phyloP scores from a whole-genome alignment of 2,113 vertebrate genomes.

The Pao palembangensis region DNA sequence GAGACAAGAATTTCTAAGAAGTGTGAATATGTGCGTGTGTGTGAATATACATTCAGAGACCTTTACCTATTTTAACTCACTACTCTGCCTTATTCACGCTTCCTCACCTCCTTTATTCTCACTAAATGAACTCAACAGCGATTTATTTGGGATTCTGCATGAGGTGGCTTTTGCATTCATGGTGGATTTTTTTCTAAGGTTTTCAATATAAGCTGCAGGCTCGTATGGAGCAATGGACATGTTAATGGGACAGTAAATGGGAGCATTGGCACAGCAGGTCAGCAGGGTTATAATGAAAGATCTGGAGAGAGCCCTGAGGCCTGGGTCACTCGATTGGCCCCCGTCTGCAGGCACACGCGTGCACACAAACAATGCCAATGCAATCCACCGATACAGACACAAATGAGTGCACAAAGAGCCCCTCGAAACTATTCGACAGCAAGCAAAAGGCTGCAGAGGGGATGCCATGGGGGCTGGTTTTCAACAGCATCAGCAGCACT shows the following conservation, averaged over 20 bases:
- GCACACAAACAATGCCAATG: constrained; percentile 18
- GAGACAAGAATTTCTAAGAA: no score
- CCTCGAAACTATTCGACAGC: constrained; percentile 34
- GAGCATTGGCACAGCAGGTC: constrained; percentile 35
- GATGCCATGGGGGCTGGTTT: constrained; percentile 23
- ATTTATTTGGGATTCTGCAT: no score
- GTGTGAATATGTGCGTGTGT: no score
- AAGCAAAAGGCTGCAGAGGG: constrained; percentile 22
- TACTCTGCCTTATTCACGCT: no score
- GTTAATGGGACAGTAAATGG: constrained; percentile 47
- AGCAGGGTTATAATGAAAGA: constrained; percentile 31
- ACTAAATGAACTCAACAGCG: no score
- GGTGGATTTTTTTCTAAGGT: constrained; percentile 3
- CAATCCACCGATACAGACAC: constrained; percentile 25
- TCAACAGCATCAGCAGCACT: constrained; percentile 15
- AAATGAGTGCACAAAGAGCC: constrained; percentile 33
- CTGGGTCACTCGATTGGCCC: constrained; percentile 62
- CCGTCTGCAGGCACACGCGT: constrained; percentile 15
- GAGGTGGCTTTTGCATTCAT: not conserved
- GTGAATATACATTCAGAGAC: no score
- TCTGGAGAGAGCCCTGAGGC: constrained; percentile 46
- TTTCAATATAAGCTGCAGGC: constrained; percentile 35
- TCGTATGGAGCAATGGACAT: constrained; percentile 14
- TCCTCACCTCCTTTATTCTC: no score
- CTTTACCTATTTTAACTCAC: no score